Conservation (phyloP, 37 sponge, comb jelly and placozoan genomes). For the Tethya wilhelma region DNA sequence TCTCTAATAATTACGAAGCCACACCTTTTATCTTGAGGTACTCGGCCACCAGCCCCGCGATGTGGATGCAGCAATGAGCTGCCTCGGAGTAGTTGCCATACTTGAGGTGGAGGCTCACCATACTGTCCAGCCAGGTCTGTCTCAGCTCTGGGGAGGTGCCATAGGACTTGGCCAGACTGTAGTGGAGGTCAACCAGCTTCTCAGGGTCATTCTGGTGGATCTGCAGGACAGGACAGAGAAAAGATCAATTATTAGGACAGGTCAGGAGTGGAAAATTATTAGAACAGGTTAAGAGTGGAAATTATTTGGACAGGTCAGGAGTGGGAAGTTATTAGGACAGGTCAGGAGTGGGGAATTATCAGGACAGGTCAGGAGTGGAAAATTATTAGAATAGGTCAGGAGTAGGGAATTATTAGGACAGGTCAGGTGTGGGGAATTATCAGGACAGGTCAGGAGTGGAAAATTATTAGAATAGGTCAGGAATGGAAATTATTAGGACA, state of each 20-base stretch:
- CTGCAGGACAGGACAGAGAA: conserved; percentile 18
- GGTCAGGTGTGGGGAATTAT: no score
- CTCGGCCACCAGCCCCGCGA: conserved; percentile 90
- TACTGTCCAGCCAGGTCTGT: conserved; percentile 91
- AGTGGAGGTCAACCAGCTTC: conserved; percentile 88
- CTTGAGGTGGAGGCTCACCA: conserved; percentile 71
- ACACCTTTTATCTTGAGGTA: conserved; percentile 82
- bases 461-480: no score
- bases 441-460: no score
- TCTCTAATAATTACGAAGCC: not conserved
- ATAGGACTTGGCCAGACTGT: conserved; percentile 85
- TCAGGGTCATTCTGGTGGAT: conserved; percentile 87
- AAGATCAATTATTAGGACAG: no score
- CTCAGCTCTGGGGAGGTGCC: conserved; percentile 87
- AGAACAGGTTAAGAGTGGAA: no score
- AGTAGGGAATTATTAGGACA: no score
- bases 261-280: no score
- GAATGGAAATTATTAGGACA: not conserved
- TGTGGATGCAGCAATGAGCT: conserved; percentile 92
- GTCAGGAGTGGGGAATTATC: no score
- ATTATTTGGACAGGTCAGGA: no score
- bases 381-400: not conserved
- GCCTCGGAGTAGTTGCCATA: conserved; percentile 90
- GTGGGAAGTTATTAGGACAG: not conserved
- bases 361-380: no score